These are phyloP conservation scores for Pachyseris speciosa DNA, from an alignment of 64 coral and sea anemone genomes.

Conservation along the genomic window DNA sequence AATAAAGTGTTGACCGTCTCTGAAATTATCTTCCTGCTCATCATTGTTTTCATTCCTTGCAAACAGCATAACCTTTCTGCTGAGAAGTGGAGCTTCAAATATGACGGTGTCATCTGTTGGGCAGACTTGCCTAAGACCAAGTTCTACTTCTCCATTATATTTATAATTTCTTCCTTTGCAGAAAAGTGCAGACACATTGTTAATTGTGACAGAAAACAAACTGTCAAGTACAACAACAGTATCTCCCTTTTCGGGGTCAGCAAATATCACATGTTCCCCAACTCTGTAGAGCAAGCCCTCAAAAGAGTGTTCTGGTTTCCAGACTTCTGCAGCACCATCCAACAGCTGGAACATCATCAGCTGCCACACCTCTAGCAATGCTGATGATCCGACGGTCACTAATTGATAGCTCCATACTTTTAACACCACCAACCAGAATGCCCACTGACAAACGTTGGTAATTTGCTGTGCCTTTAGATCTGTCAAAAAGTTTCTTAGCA, in stretches of 20 bases:
- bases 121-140: no score
- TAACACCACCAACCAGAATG: constrained; percentile 49
- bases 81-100: constrained; percentile 7
- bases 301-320: constrained; percentile 61
- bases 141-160: background rate
- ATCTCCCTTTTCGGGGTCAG: constrained; percentile 21
- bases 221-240: background rate
- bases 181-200: constrained; percentile 14
- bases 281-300: constrained; percentile 57
- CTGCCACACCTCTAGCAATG: background rate
- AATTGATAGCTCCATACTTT: constrained; percentile 29
- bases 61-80: constrained; percentile 62
- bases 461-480: constrained; percentile 14
- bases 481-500: constrained; percentile 48
- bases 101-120: no score
- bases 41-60: constrained; percentile 14
- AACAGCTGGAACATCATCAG: constrained; percentile 22
- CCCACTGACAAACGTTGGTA: constrained; percentile 19
- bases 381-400: constrained; percentile 28
- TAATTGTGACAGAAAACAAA: constrained; percentile 29
- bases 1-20: constrained; percentile 12
- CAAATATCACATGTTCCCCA: constrained; percentile 45
- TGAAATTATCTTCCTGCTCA: background rate
- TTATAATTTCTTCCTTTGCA: constrained; percentile 34
- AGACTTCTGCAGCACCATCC: constrained; percentile 48